Percentiles rank a stretch among this genome's conserved stretches.
phyloP scores from a whole-genome alignment of 1,140 invertebrate genomes.

The Procambarus virginalis region DNA sequence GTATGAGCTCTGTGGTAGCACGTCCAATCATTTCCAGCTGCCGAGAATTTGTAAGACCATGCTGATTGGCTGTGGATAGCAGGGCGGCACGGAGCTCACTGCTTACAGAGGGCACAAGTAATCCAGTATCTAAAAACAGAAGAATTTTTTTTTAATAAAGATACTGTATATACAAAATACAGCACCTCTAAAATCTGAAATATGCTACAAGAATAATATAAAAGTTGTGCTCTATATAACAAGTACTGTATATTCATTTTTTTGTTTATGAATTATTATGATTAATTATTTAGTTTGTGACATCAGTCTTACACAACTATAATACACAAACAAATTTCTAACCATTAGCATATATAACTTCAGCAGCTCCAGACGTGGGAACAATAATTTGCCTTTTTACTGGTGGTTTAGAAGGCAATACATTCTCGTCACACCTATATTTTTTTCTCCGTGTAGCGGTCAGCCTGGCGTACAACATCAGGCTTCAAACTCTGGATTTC shows the following conservation, averaged over 20 bases:
- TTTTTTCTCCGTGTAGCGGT: slow-evolving; percentile 73
- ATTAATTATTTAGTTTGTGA: too few relatives aligned
- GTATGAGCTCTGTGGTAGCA: slow-evolving; percentile 84
- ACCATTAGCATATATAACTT: slow-evolving; percentile 83
- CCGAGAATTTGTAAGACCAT: slow-evolving; percentile 79
- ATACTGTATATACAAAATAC: background rate
- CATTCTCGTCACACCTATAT: slow-evolving; percentile 89
- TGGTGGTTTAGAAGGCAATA: slow-evolving; percentile 81
- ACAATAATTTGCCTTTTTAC: slow-evolving; percentile 83
- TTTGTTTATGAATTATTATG: too few relatives aligned
- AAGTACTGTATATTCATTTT: too few relatives aligned
- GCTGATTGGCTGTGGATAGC: slow-evolving; percentile 75
- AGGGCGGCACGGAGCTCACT: slow-evolving; percentile 80
- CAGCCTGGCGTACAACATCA: slow-evolving; percentile 57
- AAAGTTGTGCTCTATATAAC: too few relatives aligned
- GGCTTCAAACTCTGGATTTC: slow-evolving; percentile 46
- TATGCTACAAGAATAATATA: too few relatives aligned
- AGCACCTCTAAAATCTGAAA: background rate
- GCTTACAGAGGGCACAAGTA: slow-evolving; percentile 86
- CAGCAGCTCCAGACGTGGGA: slow-evolving; percentile 78
- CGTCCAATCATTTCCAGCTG: slow-evolving; percentile 84
- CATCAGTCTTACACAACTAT: too few relatives aligned
- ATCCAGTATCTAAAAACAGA: slow-evolving; percentile 74
- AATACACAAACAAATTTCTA: background rate
- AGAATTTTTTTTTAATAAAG: background rate